Conservation (phyloP, 1,140 invertebrate genomes). For the Orius insidiosus region DNA sequence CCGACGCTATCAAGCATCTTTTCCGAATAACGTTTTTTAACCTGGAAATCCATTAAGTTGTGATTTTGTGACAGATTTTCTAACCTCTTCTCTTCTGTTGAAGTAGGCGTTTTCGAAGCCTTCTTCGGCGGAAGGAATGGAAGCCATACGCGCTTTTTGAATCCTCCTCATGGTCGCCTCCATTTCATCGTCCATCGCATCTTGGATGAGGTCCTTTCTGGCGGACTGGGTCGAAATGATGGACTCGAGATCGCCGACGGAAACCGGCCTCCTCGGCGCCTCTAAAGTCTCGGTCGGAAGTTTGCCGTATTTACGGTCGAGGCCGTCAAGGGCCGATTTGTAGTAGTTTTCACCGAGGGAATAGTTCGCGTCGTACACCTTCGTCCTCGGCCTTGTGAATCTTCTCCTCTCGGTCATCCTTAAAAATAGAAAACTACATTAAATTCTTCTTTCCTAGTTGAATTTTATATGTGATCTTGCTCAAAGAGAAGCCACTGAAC, state of each 20-base stretch:
- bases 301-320: slow-evolving; percentile 7
- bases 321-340: slow-evolving; percentile 43
- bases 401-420: slow-evolving; percentile 23
- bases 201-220: neutral
- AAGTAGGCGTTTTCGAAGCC: slow-evolving; percentile 11
- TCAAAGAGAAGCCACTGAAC: too few relatives aligned
- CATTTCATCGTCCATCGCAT: slow-evolving; percentile 7
- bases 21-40: slow-evolving; percentile 11
- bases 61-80: neutral
- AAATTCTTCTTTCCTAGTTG: too few relatives aligned
- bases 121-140: neutral
- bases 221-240: neutral
- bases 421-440: too few relatives aligned
- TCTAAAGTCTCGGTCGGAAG: slow-evolving; percentile 5
- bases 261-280: slow-evolving; percentile 5
- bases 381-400: slow-evolving; percentile 44
- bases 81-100: slow-evolving; percentile 9
- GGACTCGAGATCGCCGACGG: slow-evolving; percentile 9
- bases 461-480: too few relatives aligned
- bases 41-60: neutral
- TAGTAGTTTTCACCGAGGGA: slow-evolving; percentile 61
- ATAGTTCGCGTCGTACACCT: slow-evolving; percentile 60
- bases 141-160: slow-evolving; percentile 4
- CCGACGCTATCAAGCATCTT: slow-evolving; percentile 16
- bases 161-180: slow-evolving; percentile 6